Base-by-base conservation (phyloP, 2,888 invertebrate species). In the Tribolium freemani region DNA sequence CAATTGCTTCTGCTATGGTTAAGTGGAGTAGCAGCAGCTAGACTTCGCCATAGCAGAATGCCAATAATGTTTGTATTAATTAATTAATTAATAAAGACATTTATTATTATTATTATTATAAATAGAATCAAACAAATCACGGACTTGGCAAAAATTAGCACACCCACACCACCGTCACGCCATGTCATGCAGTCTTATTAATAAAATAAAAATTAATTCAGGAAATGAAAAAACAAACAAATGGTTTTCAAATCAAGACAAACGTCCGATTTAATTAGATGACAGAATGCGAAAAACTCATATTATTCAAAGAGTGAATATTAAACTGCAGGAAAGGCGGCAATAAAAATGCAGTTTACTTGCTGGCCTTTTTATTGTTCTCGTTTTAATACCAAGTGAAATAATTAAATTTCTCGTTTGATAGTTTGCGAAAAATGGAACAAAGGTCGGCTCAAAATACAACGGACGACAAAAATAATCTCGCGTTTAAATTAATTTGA, bases 111-210 rank as follows among this genome's bases (percentile, higher is more conserved):
- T n/a, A n/a, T n/a, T n/a, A n/a, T n/a, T n/a, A 57, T 20, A 58
- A 58, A 58, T 58, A 58, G 58, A 58, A 58, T 9, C 45, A 26
- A 48, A 69, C 60, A 69, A 60, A 45, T 69, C 50, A 60, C 58
- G 46, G 51, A 58, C 58, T 58, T 58, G 16, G 50, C 58, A 51
- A 60, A 60, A 51, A 69, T 69, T 69, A 69, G 68, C 68, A 44
- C 45, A 26, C 9, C 54, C 46, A 58, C 30, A 26, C 38, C n/a
- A 9, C 26, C 20, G 68, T 58, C 68, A 69, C 68, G 68, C 68
- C 31, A 38, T 60, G 46, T 8, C 60, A 48, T 60, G 60, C 60
- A 60, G 46, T 8, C 21, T 20, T 46, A 46, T 60, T 46, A 60
- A 44, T 46, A 60, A 44, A 45, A 9, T 44, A n/a, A n/a, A 13